Base-by-base conservation (phyloP, 2,797 vertebrate species). In the Vireo griseus region DNA sequence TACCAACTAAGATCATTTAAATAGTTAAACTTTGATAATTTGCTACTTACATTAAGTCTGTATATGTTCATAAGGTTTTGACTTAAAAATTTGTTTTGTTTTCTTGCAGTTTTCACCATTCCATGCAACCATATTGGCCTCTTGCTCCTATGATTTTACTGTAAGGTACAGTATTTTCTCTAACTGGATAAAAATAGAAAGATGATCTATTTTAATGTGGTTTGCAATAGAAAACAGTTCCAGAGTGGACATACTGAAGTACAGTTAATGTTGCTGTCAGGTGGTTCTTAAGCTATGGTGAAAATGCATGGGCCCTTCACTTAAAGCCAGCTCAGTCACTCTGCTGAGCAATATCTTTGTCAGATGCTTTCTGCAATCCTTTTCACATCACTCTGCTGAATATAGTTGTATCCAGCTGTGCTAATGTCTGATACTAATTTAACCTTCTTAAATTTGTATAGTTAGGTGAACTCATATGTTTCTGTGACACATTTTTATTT, bases 111-210 rank as follows among this genome's bases (percentile, higher is more conserved):
- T 99, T 97, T 99, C 98, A 76, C 99, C 99, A 2, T 99, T 99
- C 97, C 98, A 98, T 52, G 94, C 95, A 88, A 98, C 97, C 1
- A 44, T 98, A 86, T 73, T 99, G 97, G 99, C 98, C 4, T 99
- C 99, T 84, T 99, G 99, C 95, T 99, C 99, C 29, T 99, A 99
- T 67, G 99, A 99, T 97, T 99, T 99, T 97, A 98, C 98, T n/a
- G 99, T 99, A 96, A 98, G 99, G 99, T 99, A 98, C 73, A 57
- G 96, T 97, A 75, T 65, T 54, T 89, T 84, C 94, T 91, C 78
- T 33, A 12, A 62, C 77, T 90, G 61, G 18, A 55, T 95, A 84
- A 33, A 81, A 88, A 68, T 83, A 50, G 40, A 35, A 78, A 82
- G 17, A 33, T 62, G 76, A 88, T 54, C 13, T 54, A 58, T 65